Evolutionary conservation across 1,140 invertebrate species (phyloP), one percentile per base, ranked within the genome.

Genomic region (Trypoxylus dichotomus): DNA sequence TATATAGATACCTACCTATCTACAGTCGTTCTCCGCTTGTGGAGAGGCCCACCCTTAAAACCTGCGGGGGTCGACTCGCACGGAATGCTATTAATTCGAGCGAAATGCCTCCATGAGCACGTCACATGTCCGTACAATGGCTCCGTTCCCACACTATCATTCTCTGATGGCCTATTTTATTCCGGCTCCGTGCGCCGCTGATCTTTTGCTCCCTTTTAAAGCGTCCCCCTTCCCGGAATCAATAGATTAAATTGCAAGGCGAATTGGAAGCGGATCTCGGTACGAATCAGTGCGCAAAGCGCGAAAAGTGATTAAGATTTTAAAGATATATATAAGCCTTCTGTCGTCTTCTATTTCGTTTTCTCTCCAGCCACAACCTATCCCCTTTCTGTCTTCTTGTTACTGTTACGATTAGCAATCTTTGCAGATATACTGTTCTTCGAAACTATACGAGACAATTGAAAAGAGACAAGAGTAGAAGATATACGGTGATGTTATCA

Each of bases 71-170:
- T 82, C 81, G 78, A 68, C 24, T 68, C 60, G 13, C 47, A 68
- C 60, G 60, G 24, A 68, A 77, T 25, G 72, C 72, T 47, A 80
- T 80, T 82, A 81, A 83, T 81, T 81, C 82, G 81, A 77, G 25
- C 77, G 77, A 80, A 80, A 68, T 68, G 60, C 60, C 80, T 78
- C 81, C 80, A 78, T 80, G 80, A 80, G 80, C 80, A 79, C 83
- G 86, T 85, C 88, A 90, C 87, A 88, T 90, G 89, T 87, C 85
- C 84, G 79, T 85, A 89, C 88, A 89, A 89, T 89, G 83, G 86
- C 87, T 86, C 83, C 83, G 88, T 89, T 89, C 88, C 87, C 88
- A 89, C 82, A 83, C 83, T 83, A 83, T 82, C 81, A 82, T 80
- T 81, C 81, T 80, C 82, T 80, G 82, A 83, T 83, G 83, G 82